Evolutionary conservation across 2,888 invertebrate genomes (phyloP), one percentile per base, ranked within the genome.

Genomic region (Synanthedon andrenaeformis): DNA sequence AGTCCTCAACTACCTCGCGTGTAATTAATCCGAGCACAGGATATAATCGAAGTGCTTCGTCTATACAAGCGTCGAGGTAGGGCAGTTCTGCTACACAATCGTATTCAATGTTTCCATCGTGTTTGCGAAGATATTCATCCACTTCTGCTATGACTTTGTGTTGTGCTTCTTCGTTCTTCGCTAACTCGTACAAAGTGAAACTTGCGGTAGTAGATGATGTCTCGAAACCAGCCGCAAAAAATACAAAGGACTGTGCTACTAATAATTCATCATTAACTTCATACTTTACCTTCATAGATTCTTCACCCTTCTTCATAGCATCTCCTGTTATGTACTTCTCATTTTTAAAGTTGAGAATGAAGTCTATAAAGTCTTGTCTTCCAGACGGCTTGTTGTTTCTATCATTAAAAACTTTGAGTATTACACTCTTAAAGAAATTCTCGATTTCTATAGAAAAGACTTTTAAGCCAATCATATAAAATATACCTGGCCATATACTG

Each of bases 161-260:
- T 48, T 60, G 60, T 4, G 56, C 54, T 5, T 55, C 58, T 11
- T 54, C 13, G 17, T 60, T 52, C 41, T 58, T 57, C 1, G 60
- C 57, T 2, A 60, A 51, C 42, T 60, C 60, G 49, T 55, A 58
- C 6, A 60, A 50, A 3, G 56, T 53, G 49, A 55, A 55, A 42
- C 55, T 57, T 4, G 53, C 28, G 1, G 59, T 55, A 3, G 55
- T 55, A 0, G 59, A 52, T 2, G 59, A 57, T 0, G 60, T 59
- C 11, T 60, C 60, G 41, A 57, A 60, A 0, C 60, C 60, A 11
- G 60, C 60, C 4, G 55, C 57, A 13, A 60, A 60, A 10, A 90
- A 89, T 0, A 86, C 64, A 49, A 84, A 79, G 0, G 81, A 75
- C 53, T 89, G 88, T 0, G 88, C 83, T 0, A 77, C 74, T 28